A percentile compares a stretch with the other conserved stretches of the same genome.
Conservation (phyloP, 1,140 invertebrate genomes). For the Drosophila kanapiae region DNA sequence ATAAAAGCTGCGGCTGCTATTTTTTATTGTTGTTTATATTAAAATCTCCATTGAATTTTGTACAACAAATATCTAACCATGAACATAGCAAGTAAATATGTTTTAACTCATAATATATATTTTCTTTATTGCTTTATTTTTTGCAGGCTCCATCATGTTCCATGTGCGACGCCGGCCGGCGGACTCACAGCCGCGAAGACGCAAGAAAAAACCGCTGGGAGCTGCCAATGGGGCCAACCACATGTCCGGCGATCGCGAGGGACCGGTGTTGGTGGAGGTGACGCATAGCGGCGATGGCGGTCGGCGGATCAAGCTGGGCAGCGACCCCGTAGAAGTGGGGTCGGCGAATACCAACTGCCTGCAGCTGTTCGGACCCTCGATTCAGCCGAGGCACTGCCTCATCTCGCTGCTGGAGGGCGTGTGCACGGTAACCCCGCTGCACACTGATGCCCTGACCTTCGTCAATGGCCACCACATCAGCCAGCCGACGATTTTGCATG, state of each 20-base stretch:
- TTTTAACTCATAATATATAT: neutral
- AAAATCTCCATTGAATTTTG: neutral
- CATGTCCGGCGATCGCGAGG: constrained; percentile 85
- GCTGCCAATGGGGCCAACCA: constrained; percentile 86
- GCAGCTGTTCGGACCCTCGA: constrained; percentile 91
- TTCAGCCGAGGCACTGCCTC: constrained; percentile 97
- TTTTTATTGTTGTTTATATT: neutral
- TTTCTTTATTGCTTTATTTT: constrained; percentile 5
- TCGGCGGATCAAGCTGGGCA: constrained; percentile 87
- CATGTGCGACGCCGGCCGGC: constrained; percentile 95
- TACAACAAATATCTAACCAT: constrained; percentile 8
- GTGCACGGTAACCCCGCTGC: constrained; percentile 96
- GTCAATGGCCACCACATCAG: constrained; percentile 96
- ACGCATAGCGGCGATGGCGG: constrained; percentile 89
- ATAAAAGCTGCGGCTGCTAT: constrained; percentile 19
- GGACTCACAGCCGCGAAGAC: constrained; percentile 94
- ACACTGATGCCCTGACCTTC: constrained; percentile 96
- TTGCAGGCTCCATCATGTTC: constrained; percentile 96
- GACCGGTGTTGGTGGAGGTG: constrained; percentile 87
- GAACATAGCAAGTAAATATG: constrained; percentile 56
- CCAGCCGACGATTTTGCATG: constrained; percentile 96
- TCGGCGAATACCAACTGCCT: constrained; percentile 89
- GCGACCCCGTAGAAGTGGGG: constrained; percentile 89
- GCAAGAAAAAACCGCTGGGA: constrained; percentile 94
- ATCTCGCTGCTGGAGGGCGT: constrained; percentile 96